Conservation (phyloP, 2,797 vertebrate species). For the Xenops minutus region DNA sequence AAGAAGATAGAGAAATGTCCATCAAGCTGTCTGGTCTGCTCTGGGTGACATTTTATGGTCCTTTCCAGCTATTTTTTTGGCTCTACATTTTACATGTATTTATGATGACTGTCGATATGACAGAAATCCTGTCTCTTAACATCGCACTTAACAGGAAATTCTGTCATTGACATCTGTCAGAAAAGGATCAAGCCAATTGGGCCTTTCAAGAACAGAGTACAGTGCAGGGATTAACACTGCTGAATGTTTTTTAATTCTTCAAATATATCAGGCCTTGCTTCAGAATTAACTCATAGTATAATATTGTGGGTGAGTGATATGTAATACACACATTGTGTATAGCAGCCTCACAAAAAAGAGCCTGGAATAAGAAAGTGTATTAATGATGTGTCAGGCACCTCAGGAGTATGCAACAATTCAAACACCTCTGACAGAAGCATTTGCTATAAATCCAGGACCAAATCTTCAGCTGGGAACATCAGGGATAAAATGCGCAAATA, state of each 20-base stretch:
- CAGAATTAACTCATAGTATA: neutral
- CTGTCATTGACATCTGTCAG: neutral
- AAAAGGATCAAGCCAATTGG: neutral
- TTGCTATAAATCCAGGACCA: neutral
- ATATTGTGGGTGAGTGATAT: neutral
- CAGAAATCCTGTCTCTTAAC: neutral
- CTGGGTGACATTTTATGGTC: neutral
- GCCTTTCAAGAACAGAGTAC: neutral
- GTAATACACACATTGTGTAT: neutral
- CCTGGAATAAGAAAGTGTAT: neutral
- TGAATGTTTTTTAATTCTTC: neutral
- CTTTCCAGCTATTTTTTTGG: neutral
- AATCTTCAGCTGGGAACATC: neutral
- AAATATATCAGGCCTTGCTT: neutral
- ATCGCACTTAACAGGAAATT: neutral
- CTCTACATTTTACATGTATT: neutral
- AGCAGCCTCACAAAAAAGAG: neutral
- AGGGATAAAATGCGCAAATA: neutral
- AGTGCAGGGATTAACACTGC: neutral
- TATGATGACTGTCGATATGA: neutral
- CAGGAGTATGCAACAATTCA: neutral
- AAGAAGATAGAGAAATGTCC: neutral
- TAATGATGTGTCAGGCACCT: neutral
- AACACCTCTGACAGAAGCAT: neutral
- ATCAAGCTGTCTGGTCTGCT: neutral